phyloP scores from a whole-genome alignment of 2,888 invertebrate species.

The Lathronympha strigana region DNA sequence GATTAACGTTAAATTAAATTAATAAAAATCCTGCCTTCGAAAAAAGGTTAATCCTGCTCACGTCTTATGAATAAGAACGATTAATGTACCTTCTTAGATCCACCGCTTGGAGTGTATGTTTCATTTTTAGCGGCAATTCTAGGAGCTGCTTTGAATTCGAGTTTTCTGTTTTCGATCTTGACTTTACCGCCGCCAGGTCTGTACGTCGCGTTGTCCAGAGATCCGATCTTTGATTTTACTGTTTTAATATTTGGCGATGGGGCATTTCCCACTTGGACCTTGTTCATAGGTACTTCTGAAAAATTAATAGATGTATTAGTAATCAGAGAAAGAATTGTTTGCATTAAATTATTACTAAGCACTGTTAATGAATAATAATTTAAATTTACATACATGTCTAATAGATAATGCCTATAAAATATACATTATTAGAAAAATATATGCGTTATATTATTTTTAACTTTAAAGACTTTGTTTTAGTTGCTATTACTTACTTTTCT shows the following conservation, averaged over 20 bases:
- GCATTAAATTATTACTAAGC: too few relatives aligned
- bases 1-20: too few relatives aligned
- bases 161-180: conserved; percentile 94
- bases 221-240: conserved; percentile 96
- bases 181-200: conserved; percentile 95
- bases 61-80: too few relatives aligned
- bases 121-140: conserved; percentile 97
- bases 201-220: conserved; percentile 94
- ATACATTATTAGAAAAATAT: background rate
- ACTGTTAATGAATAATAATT: background rate
- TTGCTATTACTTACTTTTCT: conserved; percentile 86
- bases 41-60: too few relatives aligned
- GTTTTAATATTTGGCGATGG: conserved; percentile 96
- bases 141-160: conserved; percentile 92
- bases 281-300: conserved; percentile 95
- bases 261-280: conserved; percentile 95
- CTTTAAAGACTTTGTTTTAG: background rate
- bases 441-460: background rate
- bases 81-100: conserved; percentile 95
- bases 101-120: conserved; percentile 92
- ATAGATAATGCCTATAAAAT: background rate
- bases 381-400: too few relatives aligned
- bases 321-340: too few relatives aligned
- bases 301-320: conserved; percentile 42
- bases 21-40: too few relatives aligned